These are phyloP conservation scores for Ochropleura plecta DNA, from an alignment of 2,888 invertebrate species.

Conservation along the genomic window DNA sequence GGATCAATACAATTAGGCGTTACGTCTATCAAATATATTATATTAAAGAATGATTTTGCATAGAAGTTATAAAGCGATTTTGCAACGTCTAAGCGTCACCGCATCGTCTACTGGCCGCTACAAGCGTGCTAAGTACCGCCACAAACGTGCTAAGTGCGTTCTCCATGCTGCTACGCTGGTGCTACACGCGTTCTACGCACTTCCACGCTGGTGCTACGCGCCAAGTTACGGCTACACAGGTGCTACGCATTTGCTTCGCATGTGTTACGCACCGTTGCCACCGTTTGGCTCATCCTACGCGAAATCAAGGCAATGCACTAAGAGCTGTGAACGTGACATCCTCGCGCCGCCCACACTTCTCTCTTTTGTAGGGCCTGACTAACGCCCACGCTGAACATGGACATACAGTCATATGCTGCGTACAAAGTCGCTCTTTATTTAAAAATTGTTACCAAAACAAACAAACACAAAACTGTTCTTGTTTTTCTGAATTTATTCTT, in stretches of 20 bases:
- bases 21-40: neutral
- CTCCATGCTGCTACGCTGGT: neutral
- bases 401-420: neutral
- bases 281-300: neutral
- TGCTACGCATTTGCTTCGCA: neutral
- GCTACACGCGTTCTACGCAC: neutral
- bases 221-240: neutral
- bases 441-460: neutral
- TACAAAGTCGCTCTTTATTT: neutral
- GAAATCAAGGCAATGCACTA: neutral
- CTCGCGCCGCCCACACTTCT: neutral
- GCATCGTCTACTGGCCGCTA: neutral
- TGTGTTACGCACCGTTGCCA: neutral
- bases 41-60: neutral
- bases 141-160: neutral
- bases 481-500: neutral
- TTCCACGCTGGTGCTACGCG: neutral
- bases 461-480: neutral
- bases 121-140: neutral
- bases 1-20: neutral
- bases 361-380: neutral
- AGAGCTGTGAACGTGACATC: neutral
- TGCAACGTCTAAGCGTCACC: neutral
- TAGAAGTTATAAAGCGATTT: neutral
- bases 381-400: constrained; percentile 9